These are phyloP conservation scores for Aldabrachelys gigantea DNA, from an alignment of 2,113 vertebrate genomes.

Conservation along the genomic window DNA sequence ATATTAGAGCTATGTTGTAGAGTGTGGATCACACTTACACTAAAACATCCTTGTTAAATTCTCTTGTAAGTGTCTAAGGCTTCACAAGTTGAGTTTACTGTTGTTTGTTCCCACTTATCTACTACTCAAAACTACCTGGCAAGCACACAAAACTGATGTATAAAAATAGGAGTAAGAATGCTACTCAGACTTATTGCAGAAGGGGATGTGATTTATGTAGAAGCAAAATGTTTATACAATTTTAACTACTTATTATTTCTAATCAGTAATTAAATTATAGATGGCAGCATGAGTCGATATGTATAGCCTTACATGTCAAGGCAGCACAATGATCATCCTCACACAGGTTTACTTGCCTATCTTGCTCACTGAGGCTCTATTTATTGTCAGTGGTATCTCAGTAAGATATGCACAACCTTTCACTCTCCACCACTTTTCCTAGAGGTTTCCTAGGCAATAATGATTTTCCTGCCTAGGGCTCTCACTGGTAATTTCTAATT, in stretches of 20 bases:
- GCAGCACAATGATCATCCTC: not conserved
- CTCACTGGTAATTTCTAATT: not conserved
- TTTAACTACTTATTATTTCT: no score
- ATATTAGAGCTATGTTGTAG: not conserved
- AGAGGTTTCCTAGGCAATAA: not conserved
- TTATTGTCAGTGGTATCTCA: not conserved
- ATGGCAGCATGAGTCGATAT: not conserved
- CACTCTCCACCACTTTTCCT: not conserved
- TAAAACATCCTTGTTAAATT: not conserved
- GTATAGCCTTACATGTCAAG: not conserved
- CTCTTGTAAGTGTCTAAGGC: accelerated
- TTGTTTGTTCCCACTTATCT: not conserved
- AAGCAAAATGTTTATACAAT: not conserved
- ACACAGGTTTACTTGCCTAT: not conserved
- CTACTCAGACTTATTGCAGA: not conserved
- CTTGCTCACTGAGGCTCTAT: not conserved
- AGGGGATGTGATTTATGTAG: not conserved
- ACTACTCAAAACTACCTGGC: not conserved
- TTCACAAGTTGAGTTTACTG: not conserved
- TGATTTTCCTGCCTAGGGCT: not conserved
- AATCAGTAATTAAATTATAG: no score
- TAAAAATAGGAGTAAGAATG: not conserved
- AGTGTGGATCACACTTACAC: no score
- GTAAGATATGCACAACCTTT: not conserved
- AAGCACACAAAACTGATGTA: no score